phyloP scores from a whole-genome alignment of 2,888 invertebrate species.

The Macrostomum cliftonense region DNA sequence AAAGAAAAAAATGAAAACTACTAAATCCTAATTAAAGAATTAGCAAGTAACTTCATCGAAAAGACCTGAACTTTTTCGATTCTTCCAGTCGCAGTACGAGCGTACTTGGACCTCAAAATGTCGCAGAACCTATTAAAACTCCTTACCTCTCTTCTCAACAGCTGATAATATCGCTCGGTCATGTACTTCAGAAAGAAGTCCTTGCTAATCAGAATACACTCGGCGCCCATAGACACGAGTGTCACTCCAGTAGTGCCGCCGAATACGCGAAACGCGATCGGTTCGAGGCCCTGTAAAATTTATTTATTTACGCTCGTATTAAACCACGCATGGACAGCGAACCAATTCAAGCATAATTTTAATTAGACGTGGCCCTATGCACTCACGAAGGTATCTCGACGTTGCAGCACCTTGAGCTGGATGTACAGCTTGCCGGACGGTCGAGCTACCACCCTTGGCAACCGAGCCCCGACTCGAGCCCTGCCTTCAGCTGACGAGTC shows the following conservation, averaged over 20 bases:
- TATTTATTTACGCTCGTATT: too few species aligned
- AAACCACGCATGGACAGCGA: too few species aligned
- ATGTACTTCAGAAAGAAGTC: conserved; percentile 29
- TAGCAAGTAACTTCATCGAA: too few species aligned
- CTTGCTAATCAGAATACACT: conserved; percentile 30
- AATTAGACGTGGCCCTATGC: too few species aligned
- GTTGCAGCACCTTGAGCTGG: conserved; percentile 20
- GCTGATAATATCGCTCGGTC: conserved; percentile 20
- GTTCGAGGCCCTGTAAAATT: conserved; percentile 19
- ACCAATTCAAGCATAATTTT: too few species aligned
- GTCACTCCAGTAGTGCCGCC: conserved; percentile 19
- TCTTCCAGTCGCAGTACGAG: too few species aligned
- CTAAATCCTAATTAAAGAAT: too few species aligned
- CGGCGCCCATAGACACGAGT: conserved; percentile 32
- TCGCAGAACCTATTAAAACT: too few species aligned
- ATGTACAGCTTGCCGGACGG: conserved; percentile 17
- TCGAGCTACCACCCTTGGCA: background rate
- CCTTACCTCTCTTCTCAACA: conserved; percentile 22
- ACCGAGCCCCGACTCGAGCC: background rate
- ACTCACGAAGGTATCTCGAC: conserved; percentile 24
- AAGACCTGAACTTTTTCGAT: too few species aligned
- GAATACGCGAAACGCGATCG: conserved; percentile 16
- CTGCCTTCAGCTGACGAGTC: too few species aligned
- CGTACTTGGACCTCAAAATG: too few species aligned
- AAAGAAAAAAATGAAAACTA: too few species aligned